Evolutionary conservation across 2,888 invertebrate genomes (phyloP).

Genomic region (Lymantria monacha): DNA sequence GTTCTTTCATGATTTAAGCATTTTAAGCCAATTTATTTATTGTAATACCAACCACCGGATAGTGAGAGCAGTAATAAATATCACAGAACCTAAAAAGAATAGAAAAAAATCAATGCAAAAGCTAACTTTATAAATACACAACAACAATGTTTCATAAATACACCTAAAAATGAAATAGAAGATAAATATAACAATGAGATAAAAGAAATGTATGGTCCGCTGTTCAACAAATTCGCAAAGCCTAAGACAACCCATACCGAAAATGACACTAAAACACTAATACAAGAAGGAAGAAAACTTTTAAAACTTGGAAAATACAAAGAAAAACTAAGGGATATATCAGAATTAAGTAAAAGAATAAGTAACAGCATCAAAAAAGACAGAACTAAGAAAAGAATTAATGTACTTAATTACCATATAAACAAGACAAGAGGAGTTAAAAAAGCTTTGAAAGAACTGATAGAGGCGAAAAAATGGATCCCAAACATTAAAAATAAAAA

Average conservation of each 20-base stretch:
- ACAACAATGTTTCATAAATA: background rate
- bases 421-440: background rate
- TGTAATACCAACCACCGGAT: too few species aligned
- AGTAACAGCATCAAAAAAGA: background rate
- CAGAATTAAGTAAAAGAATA: too few species aligned
- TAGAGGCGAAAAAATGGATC: background rate
- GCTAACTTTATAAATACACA: constrained; percentile 5
- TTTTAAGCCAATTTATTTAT: background rate
- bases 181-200: background rate
- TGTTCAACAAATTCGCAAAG: too few species aligned
- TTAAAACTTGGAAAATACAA: too few species aligned
- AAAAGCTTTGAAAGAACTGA: background rate
- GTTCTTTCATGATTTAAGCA: background rate
- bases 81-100: background rate
- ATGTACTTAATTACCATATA: constrained; percentile 5
- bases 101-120: background rate
- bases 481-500: background rate
- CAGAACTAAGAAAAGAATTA: background rate
- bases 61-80: too few species aligned
- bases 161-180: background rate
- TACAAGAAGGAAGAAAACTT: too few species aligned
- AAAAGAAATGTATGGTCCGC: too few species aligned
- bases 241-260: too few species aligned
- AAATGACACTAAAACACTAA: too few species aligned
- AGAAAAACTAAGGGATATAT: too few species aligned